Evolutionary conservation across 1,140 invertebrate genomes (phyloP).

Genomic region (Akabosia matsudoensis): DNA sequence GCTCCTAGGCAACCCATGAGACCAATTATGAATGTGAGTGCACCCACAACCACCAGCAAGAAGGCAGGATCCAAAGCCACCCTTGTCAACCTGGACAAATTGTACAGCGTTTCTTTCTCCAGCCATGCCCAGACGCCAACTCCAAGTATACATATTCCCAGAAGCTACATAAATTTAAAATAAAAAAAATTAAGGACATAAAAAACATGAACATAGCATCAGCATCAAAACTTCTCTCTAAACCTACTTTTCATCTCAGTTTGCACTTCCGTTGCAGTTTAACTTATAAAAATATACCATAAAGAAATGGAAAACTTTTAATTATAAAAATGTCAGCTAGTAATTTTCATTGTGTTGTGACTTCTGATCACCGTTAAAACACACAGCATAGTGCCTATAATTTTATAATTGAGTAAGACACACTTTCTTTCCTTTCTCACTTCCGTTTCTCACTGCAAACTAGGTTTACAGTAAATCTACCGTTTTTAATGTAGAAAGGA

Average conservation of each 20-base stretch:
- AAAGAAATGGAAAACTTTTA: too few relatives aligned
- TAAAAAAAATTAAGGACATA: background rate
- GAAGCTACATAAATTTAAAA: slow-evolving; percentile 59
- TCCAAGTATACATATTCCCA: slow-evolving; percentile 78
- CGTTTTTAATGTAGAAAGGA: too few relatives aligned
- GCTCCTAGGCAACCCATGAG: slow-evolving; percentile 97
- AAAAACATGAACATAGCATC: background rate
- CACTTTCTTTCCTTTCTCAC: background rate
- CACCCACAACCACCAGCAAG: slow-evolving; percentile 83
- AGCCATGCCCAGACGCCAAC: slow-evolving; percentile 95
- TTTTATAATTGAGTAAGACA: background rate
- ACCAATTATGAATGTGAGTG: slow-evolving; percentile 51
- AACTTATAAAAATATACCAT: too few relatives aligned
- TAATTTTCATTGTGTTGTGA: too few relatives aligned
- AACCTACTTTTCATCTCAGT: too few relatives aligned
- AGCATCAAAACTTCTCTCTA: background rate
- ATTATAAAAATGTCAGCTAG: too few relatives aligned
- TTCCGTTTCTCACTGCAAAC: background rate
- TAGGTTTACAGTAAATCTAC: too few relatives aligned
- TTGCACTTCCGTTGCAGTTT: too few relatives aligned
- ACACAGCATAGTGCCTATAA: background rate
- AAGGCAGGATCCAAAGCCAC: slow-evolving; percentile 93
- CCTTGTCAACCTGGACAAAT: slow-evolving; percentile 79
- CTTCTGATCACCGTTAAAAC: background rate
- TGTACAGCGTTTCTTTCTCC: slow-evolving; percentile 94